phyloP scores from a whole-genome alignment of 2,113 vertebrate species.

The Sus scrofa region T2T-Sscrofa CM000824.6:217839001-217839500 shows the following conservation, averaged over 20 bases:
- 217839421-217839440: not conserved
- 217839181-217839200: not conserved
- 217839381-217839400: not conserved
- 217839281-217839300: not conserved
- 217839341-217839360: not conserved
- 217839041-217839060: conserved; percentile 58
- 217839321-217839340: not conserved
- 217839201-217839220: conserved; percentile 2
- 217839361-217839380: not conserved
- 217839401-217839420: not conserved
- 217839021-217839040: conserved; percentile 52
- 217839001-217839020: conserved; percentile 74
- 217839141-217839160: conserved; percentile 90
- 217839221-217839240: conserved; percentile 29
- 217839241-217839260: not conserved
- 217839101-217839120: conserved; percentile 78
- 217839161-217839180: conserved; percentile 90
- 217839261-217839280: not conserved
- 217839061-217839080: not conserved
- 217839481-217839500: not conserved
- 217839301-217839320: not conserved
- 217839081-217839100: not conserved
- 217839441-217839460: not conserved
- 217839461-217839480: not conserved
- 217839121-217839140: conserved; percentile 87